phyloP scores from a whole-genome alignment of 2,797 vertebrate genomes.

The Alcedo quadribrachys region DNA sequence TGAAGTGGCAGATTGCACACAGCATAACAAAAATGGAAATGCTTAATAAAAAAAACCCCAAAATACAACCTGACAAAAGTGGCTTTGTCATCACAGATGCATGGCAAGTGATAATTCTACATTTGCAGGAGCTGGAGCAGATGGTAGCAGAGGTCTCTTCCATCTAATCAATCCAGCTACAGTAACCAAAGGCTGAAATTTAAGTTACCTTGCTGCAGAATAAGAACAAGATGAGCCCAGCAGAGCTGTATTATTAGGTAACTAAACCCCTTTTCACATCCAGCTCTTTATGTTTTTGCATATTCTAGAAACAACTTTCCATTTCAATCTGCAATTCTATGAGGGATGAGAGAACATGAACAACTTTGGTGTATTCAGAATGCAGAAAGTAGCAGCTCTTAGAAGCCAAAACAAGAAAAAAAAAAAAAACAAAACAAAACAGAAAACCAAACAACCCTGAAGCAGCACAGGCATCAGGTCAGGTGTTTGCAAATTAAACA shows the following conservation, averaged over 20 bases:
- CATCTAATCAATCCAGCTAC: background rate
- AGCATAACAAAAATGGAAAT: conserved; percentile 53
- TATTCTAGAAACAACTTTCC: background rate
- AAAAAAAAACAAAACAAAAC: background rate
- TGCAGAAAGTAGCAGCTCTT: background rate
- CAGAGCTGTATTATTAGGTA: background rate
- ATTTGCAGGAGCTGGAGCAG: background rate
- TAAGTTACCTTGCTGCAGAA: background rate
- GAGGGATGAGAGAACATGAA: background rate
- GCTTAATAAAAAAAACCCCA: conserved; percentile 8
- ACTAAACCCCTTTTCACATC: background rate
- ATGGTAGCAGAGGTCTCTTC: background rate
- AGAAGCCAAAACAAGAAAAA: no score
- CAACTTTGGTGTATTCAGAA: background rate
- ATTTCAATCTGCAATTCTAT: background rate
- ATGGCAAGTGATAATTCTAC: background rate
- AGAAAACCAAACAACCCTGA: background rate
- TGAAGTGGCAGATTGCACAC: conserved; percentile 22
- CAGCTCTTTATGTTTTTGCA: background rate
- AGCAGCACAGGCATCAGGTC: background rate
- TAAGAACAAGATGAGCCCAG: background rate
- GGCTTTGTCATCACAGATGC: conserved; percentile 35
- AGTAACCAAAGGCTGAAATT: background rate
- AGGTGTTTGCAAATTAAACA: background rate
- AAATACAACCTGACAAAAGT: background rate